phyloP scores from a whole-genome alignment of 2,888 invertebrate genomes.

The Pediacus dermestoides region DNA sequence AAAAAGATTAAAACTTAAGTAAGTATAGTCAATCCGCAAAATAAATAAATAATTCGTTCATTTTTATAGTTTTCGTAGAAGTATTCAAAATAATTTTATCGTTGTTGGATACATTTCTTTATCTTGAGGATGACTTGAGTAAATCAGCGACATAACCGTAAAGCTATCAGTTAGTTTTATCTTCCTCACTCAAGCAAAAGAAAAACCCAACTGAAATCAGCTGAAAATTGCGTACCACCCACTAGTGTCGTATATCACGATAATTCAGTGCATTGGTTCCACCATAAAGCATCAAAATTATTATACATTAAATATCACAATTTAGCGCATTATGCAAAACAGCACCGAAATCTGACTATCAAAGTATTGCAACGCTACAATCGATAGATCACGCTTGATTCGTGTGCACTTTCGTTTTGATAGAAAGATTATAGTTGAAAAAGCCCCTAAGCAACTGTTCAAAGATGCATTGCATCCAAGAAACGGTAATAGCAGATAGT shows the following conservation, averaged over 20 bases:
- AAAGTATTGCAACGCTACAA: constrained; percentile 22
- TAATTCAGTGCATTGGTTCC: constrained; percentile 15
- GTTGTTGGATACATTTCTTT: too few relatives aligned
- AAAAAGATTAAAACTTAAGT: too few relatives aligned
- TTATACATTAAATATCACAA: constrained; percentile 25
- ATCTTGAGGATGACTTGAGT: too few relatives aligned
- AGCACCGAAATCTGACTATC: constrained; percentile 14
- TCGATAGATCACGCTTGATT: constrained; percentile 43
- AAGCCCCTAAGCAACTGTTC: constrained; percentile 21
- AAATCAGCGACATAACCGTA: too few relatives aligned
- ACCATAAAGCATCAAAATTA: constrained; percentile 18
- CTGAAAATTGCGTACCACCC: constrained; percentile 20
- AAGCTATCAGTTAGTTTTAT: too few relatives aligned
- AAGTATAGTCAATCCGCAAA: too few relatives aligned
- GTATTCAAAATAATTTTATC: too few relatives aligned
- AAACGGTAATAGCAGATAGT: constrained; percentile 26
- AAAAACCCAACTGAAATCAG: constrained; percentile 17
- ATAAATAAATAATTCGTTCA: too few relatives aligned
- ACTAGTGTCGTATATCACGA: constrained; percentile 23
- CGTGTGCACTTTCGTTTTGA: constrained; percentile 40
- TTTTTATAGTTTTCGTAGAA: too few relatives aligned
- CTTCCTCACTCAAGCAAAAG: too few relatives aligned
- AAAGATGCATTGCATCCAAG: constrained; percentile 21
- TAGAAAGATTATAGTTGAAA: constrained; percentile 41
- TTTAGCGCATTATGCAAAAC: constrained; percentile 29